Evolutionary conservation across 2,888 invertebrate genomes (phyloP).

Genomic region (Temnothorax unifasciatus): DNA sequence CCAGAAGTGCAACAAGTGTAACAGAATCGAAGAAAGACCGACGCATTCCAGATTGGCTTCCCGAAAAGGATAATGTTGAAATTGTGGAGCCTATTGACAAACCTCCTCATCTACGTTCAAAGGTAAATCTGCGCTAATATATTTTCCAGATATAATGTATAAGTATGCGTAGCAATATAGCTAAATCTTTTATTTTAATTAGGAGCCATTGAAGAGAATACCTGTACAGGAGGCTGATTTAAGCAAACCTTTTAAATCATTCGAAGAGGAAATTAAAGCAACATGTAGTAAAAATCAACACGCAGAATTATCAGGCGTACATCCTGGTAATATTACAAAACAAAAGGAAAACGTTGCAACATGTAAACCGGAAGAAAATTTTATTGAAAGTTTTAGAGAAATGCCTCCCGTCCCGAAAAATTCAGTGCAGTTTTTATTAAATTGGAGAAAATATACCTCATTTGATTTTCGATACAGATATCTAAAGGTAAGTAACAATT

Average conservation of each 20-base stretch:
- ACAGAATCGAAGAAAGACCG: slow-evolving; percentile 60
- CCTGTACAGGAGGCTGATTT: slow-evolving; percentile 86
- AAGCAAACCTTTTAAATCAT: slow-evolving; percentile 24
- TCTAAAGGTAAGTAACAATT: slow-evolving; percentile 86
- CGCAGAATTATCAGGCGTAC: not conserved
- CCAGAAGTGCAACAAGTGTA: not conserved
- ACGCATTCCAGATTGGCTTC: slow-evolving; percentile 85
- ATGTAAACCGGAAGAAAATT: slow-evolving; percentile 9
- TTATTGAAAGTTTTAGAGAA: slow-evolving; percentile 53
- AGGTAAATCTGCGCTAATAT: slow-evolving; percentile 85
- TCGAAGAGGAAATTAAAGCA: not conserved
- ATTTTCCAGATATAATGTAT: slow-evolving; percentile 37
- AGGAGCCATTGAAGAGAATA: slow-evolving; percentile 88
- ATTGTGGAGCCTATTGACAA: slow-evolving; percentile 88
- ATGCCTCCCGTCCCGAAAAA: slow-evolving; percentile 87
- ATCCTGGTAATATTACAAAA: not conserved
- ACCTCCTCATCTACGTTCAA: slow-evolving; percentile 89
- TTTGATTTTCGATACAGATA: slow-evolving; percentile 88
- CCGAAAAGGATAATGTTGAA: slow-evolving; percentile 85
- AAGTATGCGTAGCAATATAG: not conserved
- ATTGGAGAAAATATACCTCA: slow-evolving; percentile 88
- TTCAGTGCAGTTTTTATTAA: slow-evolving; percentile 89
- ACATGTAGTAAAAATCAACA: not conserved
- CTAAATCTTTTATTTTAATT: slow-evolving; percentile 75
- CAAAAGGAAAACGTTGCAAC: not conserved